Evolutionary conservation across 2,888 invertebrate genomes (phyloP).

Genomic region (Drosophila pegasa): DNA sequence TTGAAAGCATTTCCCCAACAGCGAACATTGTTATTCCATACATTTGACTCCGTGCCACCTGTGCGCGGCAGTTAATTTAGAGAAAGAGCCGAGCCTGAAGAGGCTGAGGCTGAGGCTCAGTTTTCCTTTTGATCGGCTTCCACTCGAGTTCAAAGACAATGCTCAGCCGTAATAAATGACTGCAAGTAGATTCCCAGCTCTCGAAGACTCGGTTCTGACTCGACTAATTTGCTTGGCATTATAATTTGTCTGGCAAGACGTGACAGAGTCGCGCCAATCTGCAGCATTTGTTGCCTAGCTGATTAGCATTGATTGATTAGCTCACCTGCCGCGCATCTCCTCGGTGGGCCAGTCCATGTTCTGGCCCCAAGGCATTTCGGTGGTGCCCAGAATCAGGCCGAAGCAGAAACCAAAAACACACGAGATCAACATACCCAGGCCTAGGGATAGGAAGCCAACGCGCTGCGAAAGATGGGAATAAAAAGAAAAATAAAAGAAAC

Average conservation of each 20-base stretch:
- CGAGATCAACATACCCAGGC: constrained; percentile 90
- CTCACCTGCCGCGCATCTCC: constrained; percentile 91
- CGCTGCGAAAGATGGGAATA: constrained; percentile 85
- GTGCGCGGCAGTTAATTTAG: background rate
- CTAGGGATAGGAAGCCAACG: constrained; percentile 89
- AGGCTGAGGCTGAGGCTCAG: background rate
- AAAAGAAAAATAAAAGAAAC: background rate
- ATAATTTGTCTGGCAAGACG: constrained; percentile 33
- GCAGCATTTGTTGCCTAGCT: constrained; percentile 45
- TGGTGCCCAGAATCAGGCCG: constrained; percentile 90
- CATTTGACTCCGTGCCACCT: constrained; percentile 4
- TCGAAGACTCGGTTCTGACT: background rate
- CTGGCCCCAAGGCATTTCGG: constrained; percentile 90
- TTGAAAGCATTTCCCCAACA: background rate
- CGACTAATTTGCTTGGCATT: constrained; percentile 5
- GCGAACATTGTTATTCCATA: background rate
- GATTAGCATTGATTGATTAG: constrained; percentile 52
- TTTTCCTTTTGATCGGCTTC: constrained; percentile 11
- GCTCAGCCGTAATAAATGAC: background rate
- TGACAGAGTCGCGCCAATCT: constrained; percentile 45
- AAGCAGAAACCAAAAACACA: constrained; percentile 92
- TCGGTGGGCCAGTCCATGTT: constrained; percentile 91
- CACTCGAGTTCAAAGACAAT: constrained; percentile 20
- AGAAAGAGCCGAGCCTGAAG: background rate
- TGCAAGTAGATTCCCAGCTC: background rate